Evolutionary conservation across 1,140 invertebrate species (phyloP).

Genomic region (Musca domestica): DNA sequence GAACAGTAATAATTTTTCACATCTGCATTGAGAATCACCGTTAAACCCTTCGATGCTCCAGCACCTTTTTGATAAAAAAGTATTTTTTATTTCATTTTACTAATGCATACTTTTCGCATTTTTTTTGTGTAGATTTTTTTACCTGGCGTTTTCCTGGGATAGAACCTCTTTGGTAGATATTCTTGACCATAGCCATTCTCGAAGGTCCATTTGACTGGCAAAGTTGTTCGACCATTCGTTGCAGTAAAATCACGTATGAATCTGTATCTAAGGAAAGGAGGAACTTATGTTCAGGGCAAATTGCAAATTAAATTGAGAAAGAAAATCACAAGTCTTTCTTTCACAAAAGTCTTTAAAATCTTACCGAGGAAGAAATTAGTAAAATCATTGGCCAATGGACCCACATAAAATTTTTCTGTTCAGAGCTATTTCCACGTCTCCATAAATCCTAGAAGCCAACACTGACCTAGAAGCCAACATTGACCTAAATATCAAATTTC

Average conservation of each 20-base stretch:
- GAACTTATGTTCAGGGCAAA: no score
- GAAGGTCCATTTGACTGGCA: constrained; percentile 68
- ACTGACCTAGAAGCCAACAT: no score
- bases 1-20: constrained; percentile 73
- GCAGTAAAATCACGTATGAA: constrained; percentile 30
- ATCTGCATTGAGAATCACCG: constrained; percentile 68
- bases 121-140: constrained; percentile 40
- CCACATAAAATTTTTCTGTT: no score
- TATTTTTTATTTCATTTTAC: background rate
- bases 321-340: no score
- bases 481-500: no score
- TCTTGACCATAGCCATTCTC: constrained; percentile 62
- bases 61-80: constrained; percentile 32
- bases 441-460: no score
- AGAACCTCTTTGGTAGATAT: constrained; percentile 35
- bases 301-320: no score
- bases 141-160: constrained; percentile 53
- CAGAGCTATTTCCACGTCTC: no score
- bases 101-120: background rate
- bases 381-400: no score
- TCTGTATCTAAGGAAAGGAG: background rate
- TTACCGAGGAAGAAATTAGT: no score
- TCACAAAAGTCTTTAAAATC: no score
- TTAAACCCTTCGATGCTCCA: constrained; percentile 66
- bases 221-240: constrained; percentile 32